Percentiles rank a stretch among this genome's conserved stretches.
Conservation (phyloP, 2,113 vertebrate genomes). For the Podocnemis expansa region DNA sequence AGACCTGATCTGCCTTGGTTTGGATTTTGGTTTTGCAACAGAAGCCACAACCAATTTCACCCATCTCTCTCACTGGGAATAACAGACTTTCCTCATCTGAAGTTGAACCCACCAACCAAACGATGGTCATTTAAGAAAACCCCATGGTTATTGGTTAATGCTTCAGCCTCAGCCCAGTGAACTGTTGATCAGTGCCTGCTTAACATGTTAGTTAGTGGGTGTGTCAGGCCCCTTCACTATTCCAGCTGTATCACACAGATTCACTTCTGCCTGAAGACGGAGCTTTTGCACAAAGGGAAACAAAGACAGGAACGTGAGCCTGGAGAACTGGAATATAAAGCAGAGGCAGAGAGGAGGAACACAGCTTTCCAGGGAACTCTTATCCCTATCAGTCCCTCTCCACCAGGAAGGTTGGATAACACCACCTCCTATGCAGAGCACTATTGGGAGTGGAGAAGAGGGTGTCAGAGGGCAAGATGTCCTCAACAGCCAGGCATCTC, state of each 20-base stretch:
- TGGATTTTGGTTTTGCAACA: neutral
- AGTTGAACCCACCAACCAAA: neutral
- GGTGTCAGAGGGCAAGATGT: neutral
- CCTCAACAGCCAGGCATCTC: neutral
- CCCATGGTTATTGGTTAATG: neutral
- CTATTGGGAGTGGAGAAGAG: neutral
- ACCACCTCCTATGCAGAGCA: neutral
- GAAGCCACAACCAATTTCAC: neutral
- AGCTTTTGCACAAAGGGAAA: neutral
- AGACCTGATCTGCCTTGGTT: accelerated
- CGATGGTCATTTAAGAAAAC: neutral
- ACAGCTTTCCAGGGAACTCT: neutral
- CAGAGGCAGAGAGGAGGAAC: accelerated
- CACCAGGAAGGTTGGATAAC: neutral
- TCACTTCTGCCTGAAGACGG: neutral
- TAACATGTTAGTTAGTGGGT: accelerated
- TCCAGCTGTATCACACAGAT: neutral
- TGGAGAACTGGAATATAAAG: accelerated
- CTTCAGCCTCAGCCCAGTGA: neutral
- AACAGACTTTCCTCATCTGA: neutral
- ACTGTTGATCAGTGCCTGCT: accelerated
- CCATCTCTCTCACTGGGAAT: accelerated
- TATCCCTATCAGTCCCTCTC: neutral
- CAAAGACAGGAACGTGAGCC: neutral
- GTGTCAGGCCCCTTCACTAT: neutral